phyloP scores from a whole-genome alignment of 2,888 invertebrate genomes.

The Drosophila putrida region DNA sequence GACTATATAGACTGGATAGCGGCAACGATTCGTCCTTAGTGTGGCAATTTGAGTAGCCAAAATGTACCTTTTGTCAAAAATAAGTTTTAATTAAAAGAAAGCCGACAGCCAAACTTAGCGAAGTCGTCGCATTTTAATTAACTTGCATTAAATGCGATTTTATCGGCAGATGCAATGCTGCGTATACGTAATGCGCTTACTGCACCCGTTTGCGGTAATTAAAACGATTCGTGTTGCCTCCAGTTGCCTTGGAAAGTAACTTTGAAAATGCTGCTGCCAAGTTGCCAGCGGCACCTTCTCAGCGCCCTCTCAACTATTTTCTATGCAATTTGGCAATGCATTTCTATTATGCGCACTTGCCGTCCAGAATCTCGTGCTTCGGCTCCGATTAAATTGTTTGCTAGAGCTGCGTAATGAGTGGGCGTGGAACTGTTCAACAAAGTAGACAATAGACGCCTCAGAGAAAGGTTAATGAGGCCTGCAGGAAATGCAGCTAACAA shows the following conservation, averaged over 20 bases:
- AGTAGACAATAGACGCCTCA: constrained; percentile 64
- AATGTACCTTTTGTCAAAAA: constrained; percentile 51
- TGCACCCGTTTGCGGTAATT: constrained; percentile 74
- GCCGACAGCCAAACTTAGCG: constrained; percentile 33
- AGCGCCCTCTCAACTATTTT: constrained; percentile 66
- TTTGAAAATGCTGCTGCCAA: constrained; percentile 51
- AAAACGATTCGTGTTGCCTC: constrained; percentile 54
- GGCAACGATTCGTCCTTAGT: constrained; percentile 85
- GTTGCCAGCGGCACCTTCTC: constrained; percentile 52
- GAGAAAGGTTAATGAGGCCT: constrained; percentile 77
- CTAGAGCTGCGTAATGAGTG: constrained; percentile 48
- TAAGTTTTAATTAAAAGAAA: constrained; percentile 73
- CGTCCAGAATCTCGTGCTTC: constrained; percentile 31
- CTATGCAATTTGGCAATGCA: constrained; percentile 81
- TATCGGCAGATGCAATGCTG: constrained; percentile 66
- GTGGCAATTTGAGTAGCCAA: background rate
- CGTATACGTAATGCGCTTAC: constrained; percentile 77
- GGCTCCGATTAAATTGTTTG: constrained; percentile 67
- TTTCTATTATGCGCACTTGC: constrained; percentile 73
- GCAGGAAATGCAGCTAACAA: constrained; percentile 49
- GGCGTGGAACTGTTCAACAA: constrained; percentile 44
- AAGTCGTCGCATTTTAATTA: constrained; percentile 71
- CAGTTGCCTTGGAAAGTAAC: constrained; percentile 35
- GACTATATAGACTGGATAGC: constrained; percentile 89
- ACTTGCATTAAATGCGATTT: constrained; percentile 74